Evolutionary conservation across 2,113 vertebrate genomes (phyloP).

Genomic region (Proterorhinus semilunaris): DNA sequence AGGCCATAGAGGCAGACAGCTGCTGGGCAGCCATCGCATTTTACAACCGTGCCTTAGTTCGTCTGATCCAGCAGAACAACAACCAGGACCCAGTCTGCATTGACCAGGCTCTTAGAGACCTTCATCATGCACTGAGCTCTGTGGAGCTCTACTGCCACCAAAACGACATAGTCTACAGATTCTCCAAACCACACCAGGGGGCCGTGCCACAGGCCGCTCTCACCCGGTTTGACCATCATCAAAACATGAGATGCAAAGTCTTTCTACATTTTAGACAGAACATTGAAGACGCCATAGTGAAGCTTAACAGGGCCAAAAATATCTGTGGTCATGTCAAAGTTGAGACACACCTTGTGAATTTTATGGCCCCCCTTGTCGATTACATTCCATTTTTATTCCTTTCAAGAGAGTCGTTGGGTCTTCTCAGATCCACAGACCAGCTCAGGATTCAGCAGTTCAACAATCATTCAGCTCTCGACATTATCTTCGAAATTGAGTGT

Average conservation of each 20-base stretch:
- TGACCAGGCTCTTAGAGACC: slow-evolving; percentile 42
- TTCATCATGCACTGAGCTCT: slow-evolving; percentile 47
- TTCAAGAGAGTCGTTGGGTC: rapidly evolving
- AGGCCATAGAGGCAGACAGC: slow-evolving; percentile 39
- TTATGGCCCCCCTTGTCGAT: neutral
- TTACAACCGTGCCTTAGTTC: slow-evolving; percentile 63
- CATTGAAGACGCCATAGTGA: slow-evolving; percentile 30
- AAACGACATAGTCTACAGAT: neutral
- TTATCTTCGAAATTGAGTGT: neutral
- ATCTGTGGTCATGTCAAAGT: slow-evolving; percentile 19
- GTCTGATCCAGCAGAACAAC: slow-evolving; percentile 22
- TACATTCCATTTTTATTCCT: rapidly evolving
- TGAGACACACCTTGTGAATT: neutral
- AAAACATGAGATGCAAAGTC: neutral
- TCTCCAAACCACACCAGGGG: neutral
- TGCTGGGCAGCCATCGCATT: slow-evolving; percentile 56
- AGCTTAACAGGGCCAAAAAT: slow-evolving; percentile 5
- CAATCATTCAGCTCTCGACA: neutral
- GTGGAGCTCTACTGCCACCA: slow-evolving; percentile 34
- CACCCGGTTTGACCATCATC: slow-evolving; percentile 33
- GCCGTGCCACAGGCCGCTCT: rapidly evolving
- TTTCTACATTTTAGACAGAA: slow-evolving; percentile 23
- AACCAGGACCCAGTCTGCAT: slow-evolving; percentile 34
- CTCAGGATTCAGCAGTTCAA: neutral
- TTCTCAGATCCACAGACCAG: slow-evolving; percentile 7